These are phyloP conservation scores for Lasioglossum baleicum DNA, from an alignment of 1,140 invertebrate genomes.

Conservation along the genomic window DNA sequence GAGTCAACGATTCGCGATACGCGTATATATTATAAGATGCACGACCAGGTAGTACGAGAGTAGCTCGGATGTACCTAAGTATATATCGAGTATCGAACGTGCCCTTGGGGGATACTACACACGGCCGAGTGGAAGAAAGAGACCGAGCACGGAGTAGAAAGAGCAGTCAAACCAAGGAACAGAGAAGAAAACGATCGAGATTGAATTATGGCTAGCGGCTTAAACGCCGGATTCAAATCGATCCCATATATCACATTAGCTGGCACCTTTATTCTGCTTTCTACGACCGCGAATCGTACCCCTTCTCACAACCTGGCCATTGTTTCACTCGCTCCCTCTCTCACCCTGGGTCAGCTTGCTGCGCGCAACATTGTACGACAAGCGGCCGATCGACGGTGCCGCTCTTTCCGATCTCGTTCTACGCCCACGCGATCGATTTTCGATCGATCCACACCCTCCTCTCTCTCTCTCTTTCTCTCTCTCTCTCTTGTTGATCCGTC, in stretches of 20 bases:
- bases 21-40: slow-evolving; percentile 45
- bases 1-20: slow-evolving; percentile 49
- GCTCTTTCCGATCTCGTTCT: neutral
- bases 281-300: slow-evolving; percentile 39
- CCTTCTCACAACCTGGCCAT: slow-evolving; percentile 7
- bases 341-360: neutral
- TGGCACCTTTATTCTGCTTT: slow-evolving; percentile 65
- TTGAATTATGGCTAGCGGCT: slow-evolving; percentile 63
- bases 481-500: too few relatives aligned
- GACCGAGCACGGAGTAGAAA: neutral
- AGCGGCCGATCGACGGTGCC: neutral
- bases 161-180: slow-evolving; percentile 11
- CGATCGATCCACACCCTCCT: slow-evolving; percentile 13
- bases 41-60: slow-evolving; percentile 42
- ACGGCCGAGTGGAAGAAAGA: slow-evolving; percentile 7
- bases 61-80: slow-evolving; percentile 54
- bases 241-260: slow-evolving; percentile 65
- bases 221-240: slow-evolving; percentile 65
- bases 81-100: slow-evolving; percentile 59
- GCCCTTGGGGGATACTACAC: slow-evolving; percentile 44
- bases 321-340: slow-evolving; percentile 38
- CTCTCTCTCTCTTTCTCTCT: too few relatives aligned
- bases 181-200: slow-evolving; percentile 56
- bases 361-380: slow-evolving; percentile 30
- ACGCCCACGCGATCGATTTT: slow-evolving; percentile 29